Evolutionary conservation across 2,113 vertebrate species (phyloP), one percentile per base, ranked within the genome.

Genomic region (Lophius piscatorius): DNA sequence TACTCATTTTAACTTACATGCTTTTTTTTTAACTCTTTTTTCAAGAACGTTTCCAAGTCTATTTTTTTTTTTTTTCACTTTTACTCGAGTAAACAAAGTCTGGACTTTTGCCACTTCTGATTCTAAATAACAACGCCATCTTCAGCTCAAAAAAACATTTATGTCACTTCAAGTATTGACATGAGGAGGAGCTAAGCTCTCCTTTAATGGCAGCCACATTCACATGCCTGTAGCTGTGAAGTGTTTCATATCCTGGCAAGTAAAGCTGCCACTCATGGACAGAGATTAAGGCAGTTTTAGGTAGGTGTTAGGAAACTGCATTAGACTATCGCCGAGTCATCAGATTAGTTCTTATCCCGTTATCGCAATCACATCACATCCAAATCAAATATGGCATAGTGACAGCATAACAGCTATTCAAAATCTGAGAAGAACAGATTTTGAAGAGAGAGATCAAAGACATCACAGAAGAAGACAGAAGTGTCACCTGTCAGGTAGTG

Each of bases 401-500:
- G n/a, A n/a, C n/a, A 16, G 23, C 31, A 9, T 14, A 28, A 21
- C 9, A 49, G 10, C 9, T 4, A n/a, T 18, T 5, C 12, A 13
- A n/a, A 18, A 18, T 7, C 11, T 14, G 20, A 20, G 6, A 7
- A 6, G 17, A 24, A 12, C 6, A n/a, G n/a, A n/a, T n/a, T n/a
- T n/a, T n/a, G n/a, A n/a, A n/a, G n/a, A n/a, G n/a, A n/a, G n/a
- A n/a, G n/a, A n/a, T n/a, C n/a, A n/a, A n/a, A n/a, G n/a, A n/a
- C n/a, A n/a, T n/a, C n/a, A n/a, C n/a, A n/a, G n/a, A 52, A 31
- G 35, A 57, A 4, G 11, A 7, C 4, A 6, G 22, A 34, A 26
- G 33, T 1, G 89, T 78, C 78, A 98, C 97, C 96, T 96, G 92
- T 99, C 97, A 74, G 96, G 97, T 56, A 96, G 93, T 36, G 95